These are phyloP conservation scores for Falco naumanni DNA, from an alignment of 2,797 vertebrate genomes.

Conservation along the genomic window DNA sequence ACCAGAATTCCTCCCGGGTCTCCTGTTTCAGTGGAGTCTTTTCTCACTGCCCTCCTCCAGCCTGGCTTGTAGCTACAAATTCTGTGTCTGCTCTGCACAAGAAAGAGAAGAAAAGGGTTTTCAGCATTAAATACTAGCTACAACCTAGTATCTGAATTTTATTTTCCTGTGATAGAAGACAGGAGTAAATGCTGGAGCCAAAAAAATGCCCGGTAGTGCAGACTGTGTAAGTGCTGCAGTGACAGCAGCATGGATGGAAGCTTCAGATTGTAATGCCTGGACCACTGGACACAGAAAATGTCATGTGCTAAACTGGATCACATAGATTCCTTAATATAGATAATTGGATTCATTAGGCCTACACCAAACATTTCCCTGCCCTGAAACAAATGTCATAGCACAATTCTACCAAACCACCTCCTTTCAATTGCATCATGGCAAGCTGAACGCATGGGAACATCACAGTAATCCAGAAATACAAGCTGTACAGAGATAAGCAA, in stretches of 20 bases:
- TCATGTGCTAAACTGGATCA: background rate
- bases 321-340: background rate
- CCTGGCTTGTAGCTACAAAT: background rate
- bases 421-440: background rate
- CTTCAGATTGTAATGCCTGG: background rate
- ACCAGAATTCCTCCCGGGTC: slow-evolving; percentile 9
- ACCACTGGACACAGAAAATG: background rate
- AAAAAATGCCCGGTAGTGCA: background rate
- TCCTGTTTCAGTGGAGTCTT: slow-evolving; percentile 51
- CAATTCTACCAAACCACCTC: background rate
- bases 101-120: background rate
- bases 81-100: background rate
- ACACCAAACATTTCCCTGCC: background rate
- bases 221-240: background rate
- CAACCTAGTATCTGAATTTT: background rate
- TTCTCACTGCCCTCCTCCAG: background rate
- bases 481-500: background rate
- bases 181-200: background rate
- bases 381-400: background rate
- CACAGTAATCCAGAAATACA: background rate
- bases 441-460: background rate
- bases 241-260: background rate
- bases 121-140: background rate
- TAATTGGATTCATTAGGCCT: background rate
- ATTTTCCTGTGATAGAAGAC: background rate